Conservation (phyloP, 2,113 vertebrate genomes). For the Salminus brasiliensis region DNA sequence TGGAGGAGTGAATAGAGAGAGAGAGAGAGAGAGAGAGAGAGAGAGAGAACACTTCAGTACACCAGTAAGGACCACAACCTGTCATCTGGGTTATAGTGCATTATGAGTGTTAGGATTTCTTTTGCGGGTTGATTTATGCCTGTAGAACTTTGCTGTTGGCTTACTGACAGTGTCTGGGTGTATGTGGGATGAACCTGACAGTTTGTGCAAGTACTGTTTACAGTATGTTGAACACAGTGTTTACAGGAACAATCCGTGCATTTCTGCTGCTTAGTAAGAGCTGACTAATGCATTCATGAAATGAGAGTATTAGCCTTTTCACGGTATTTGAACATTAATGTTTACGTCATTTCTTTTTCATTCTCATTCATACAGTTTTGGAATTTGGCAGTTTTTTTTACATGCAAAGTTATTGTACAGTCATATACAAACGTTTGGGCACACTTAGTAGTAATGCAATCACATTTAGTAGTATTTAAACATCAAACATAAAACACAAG, state of each 20-base stretch:
- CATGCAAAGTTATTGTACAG: too few species aligned
- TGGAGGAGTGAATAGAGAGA: slow-evolving; percentile 83
- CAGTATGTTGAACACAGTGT: background rate
- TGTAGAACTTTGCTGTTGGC: slow-evolving; percentile 6
- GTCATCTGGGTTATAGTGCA: slow-evolving; percentile 36
- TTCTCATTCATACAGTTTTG: too few species aligned
- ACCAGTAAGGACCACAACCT: slow-evolving; percentile 30
- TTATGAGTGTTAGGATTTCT: slow-evolving; percentile 33
- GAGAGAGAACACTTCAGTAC: slow-evolving; percentile 53
- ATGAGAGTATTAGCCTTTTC: background rate
- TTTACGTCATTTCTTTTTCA: too few species aligned
- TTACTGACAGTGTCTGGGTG: background rate
- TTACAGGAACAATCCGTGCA: background rate
- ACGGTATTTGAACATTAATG: too few species aligned
- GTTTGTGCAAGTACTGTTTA: slow-evolving; percentile 18
- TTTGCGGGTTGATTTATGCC: slow-evolving; percentile 27
- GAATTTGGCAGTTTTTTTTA: too few species aligned
- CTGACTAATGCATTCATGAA: background rate
- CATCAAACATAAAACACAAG: too few species aligned
- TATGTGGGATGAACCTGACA: background rate
- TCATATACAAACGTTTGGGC: too few species aligned
- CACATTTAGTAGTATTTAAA: too few species aligned
- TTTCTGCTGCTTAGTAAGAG: background rate
- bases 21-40: slow-evolving; percentile 82
- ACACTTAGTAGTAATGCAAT: too few species aligned